Evolutionary conservation across 2,888 invertebrate genomes (phyloP), one percentile per base, ranked within the genome.

Genomic region (Drosophila cracens): DNA sequence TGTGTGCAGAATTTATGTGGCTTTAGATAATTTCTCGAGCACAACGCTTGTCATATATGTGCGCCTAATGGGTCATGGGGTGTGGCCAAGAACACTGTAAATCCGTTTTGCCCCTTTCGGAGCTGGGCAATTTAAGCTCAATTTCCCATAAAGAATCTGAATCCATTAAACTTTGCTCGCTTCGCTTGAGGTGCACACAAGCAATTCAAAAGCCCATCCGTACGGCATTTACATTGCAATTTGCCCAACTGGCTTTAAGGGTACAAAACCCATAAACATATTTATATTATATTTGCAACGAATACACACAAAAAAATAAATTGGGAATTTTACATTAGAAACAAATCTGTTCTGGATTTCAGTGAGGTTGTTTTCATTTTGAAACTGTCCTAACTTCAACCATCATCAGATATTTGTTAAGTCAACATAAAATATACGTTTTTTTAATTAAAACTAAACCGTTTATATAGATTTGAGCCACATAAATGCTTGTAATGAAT

Each of bases 101-200:
- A 66, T 74, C 52, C 59, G 51, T 34, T 56, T 59, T 43, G n/a
- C 21, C 51, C 13, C 29, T 57, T 60, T 60, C 53, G 46, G 40
- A 62, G 62, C 31, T 36, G 18, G 43, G 70, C 84, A 83, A 87
- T 84, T 84, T 74, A 71, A 84, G 73, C 70, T 60, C 85, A 76
- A 87, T 82, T 87, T 85, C 69, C 81, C 70, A 74, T 71, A 81
- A 84, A 71, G 76, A 67, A 78, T 58, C 73, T 58, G 63, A 69
- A 67, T 70, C 87, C 84, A 87, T 84, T 82, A 70, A 82, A 79
- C 63, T 75, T 76, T 64, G 78, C 62, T 29, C 74, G 74, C 54
- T 59, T 56, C 74, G 62, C 76, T 34, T 31, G 56, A 21, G 67
- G 46, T 51, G 27, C 56, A 75, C 57, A 72, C 53, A 59, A 51